A percentile compares a stretch with the other conserved stretches of the same genome.
phyloP scores from a whole-genome alignment of 2,888 invertebrate species.

The Uloborus plumipes region DNA sequence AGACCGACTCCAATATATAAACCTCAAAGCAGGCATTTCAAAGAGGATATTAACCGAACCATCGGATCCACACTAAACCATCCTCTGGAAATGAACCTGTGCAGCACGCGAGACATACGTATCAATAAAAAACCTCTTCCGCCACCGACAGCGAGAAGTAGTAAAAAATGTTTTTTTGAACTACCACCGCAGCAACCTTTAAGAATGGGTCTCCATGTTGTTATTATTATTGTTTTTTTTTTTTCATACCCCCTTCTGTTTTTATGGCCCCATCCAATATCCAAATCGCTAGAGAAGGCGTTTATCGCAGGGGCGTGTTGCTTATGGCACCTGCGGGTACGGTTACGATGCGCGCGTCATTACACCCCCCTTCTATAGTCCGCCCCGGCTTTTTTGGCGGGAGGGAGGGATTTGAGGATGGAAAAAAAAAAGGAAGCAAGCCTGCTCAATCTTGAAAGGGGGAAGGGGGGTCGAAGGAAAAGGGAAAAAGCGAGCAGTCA shows the following conservation, averaged over 20 bases:
- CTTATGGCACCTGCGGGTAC: constrained; percentile 60
- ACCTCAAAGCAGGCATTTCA: neutral
- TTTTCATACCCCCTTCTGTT: constrained; percentile 33
- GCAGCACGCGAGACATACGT: constrained; percentile 11
- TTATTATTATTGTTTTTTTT: constrained; percentile 36
- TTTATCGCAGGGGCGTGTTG: constrained; percentile 49
- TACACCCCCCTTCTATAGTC: constrained; percentile 15
- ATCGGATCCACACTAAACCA: neutral
- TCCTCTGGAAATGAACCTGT: constrained; percentile 26
- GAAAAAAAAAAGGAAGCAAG: too few relatives aligned
- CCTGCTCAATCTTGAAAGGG: too few relatives aligned
- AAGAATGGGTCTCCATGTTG: constrained; percentile 15
- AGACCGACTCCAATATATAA: too few relatives aligned
- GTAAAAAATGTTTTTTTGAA: constrained; percentile 9
- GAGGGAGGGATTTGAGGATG: constrained; percentile 8
- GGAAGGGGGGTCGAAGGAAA: neutral
- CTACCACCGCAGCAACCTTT: neutral
- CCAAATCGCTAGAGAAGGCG: constrained; percentile 45
- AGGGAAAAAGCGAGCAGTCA: constrained; percentile 25
- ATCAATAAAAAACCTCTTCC: constrained; percentile 36
- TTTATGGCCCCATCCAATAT: constrained; percentile 55
- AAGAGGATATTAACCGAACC: constrained; percentile 5
- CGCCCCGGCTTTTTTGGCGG: neutral
- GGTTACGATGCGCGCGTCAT: constrained; percentile 47
- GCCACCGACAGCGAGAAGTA: constrained; percentile 4